phyloP scores from a whole-genome alignment of 2,797 vertebrate genomes.

The Peromyscus melanophrys region DNA sequence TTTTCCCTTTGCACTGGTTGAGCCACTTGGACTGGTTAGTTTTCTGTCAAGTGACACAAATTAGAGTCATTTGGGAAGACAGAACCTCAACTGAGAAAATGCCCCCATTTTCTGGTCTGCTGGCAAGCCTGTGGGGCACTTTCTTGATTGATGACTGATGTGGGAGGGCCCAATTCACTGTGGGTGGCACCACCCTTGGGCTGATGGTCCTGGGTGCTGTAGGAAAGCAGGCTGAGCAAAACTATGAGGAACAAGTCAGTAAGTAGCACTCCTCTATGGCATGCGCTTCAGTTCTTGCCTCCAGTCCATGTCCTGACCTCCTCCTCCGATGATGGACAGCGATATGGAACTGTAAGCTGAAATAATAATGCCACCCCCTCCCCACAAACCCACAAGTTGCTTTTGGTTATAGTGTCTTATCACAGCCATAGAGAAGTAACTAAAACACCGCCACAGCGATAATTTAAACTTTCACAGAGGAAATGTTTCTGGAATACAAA shows the following conservation, averaged over 20 bases:
- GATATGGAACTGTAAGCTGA: neutral
- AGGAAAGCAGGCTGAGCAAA: neutral
- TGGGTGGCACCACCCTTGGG: neutral
- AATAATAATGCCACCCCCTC: neutral
- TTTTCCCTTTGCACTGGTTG: neutral
- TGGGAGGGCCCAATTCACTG: neutral
- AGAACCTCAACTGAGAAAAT: neutral
- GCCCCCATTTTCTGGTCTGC: neutral
- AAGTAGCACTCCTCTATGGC: neutral
- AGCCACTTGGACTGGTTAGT: neutral
- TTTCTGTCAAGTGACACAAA: neutral
- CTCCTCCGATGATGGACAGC: neutral
- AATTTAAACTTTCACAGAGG: neutral
- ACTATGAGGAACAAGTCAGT: neutral
- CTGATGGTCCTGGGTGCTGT: neutral
- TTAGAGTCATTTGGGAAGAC: neutral
- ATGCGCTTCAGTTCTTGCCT: neutral
- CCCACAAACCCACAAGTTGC: neutral
- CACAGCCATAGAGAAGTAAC: neutral
- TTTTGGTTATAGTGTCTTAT: neutral
- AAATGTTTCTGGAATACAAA: neutral
- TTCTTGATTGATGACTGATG: neutral
- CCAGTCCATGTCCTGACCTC: neutral
- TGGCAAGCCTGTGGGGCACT: neutral
- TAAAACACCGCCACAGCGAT: neutral